Evolutionary conservation across 2,797 vertebrate species (phyloP).

Genomic region (Acrossocheilus fasciatus): DNA sequence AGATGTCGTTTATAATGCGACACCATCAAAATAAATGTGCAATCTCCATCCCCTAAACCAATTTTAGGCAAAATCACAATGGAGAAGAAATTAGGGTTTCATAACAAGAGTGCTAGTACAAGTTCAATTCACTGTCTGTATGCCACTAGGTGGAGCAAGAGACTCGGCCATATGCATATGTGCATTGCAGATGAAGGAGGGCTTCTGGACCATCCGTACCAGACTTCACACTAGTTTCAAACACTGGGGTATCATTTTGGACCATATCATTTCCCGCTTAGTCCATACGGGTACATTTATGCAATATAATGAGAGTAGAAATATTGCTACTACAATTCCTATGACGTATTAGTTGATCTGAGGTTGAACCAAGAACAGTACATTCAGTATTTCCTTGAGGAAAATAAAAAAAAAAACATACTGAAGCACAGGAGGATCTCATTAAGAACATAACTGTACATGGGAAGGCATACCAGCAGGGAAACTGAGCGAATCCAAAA

Average conservation of each 20-base stretch:
- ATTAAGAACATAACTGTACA: background rate
- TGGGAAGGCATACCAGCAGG: background rate
- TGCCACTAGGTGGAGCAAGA: conserved; percentile 22
- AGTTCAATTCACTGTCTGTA: conserved; percentile 2
- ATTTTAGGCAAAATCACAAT: background rate
- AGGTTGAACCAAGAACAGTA: background rate
- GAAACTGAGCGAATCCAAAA: background rate
- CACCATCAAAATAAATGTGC: conserved; percentile 33
- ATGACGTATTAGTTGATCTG: background rate
- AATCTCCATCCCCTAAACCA: conserved; percentile 24
- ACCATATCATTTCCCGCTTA: background rate
- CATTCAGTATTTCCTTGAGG: background rate
- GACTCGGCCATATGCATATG: background rate
- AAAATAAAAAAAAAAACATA: background rate
- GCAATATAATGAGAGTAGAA: background rate
- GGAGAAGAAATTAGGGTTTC: background rate
- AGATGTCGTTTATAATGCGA: background rate
- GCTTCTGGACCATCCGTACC: background rate
- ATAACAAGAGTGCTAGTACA: background rate
- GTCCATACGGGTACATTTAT: background rate
- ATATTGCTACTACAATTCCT: background rate
- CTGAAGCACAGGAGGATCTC: background rate
- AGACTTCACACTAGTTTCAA: conserved; percentile 3
- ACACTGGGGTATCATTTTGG: background rate
- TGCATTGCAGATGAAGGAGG: background rate